Evolutionary conservation across 2,113 vertebrate genomes (phyloP).

Genomic region (Pseudorhombus dupliciocellatus): DNA sequence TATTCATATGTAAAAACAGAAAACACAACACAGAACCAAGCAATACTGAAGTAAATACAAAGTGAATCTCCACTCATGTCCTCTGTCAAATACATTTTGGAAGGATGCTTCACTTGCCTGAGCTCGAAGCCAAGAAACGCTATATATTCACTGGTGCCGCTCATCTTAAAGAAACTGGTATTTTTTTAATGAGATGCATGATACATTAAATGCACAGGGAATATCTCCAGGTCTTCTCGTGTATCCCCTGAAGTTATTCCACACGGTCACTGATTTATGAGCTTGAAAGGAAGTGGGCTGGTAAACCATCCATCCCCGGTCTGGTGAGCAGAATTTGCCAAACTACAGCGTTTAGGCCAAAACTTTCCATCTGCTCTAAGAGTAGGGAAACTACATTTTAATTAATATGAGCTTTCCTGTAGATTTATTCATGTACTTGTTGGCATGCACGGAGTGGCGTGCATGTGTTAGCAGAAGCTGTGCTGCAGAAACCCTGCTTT

Average conservation of each 20-base stretch:
- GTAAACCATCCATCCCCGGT: background rate
- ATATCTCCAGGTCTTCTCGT: too few species aligned
- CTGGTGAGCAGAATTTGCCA: slow-evolving; percentile 9
- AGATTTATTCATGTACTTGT: slow-evolving; percentile 50
- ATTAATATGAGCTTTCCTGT: slow-evolving; percentile 51
- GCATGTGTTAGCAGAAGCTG: slow-evolving; percentile 44
- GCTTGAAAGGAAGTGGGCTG: slow-evolving; percentile 2
- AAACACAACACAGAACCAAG: too few species aligned
- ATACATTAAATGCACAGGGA: background rate
- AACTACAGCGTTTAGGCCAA: slow-evolving; percentile 11
- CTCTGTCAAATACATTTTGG: too few species aligned
- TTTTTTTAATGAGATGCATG: background rate
- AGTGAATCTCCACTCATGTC: too few species aligned
- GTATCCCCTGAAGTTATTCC: slow-evolving; percentile 2
- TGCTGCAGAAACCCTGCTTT: slow-evolving; percentile 42
- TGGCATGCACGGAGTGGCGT: slow-evolving; percentile 26
- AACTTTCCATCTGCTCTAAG: slow-evolving; percentile 57
- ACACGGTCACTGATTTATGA: slow-evolving; percentile 15
- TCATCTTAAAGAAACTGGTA: too few species aligned
- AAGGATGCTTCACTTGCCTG: too few species aligned
- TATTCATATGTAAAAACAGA: too few species aligned
- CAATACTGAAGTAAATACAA: too few species aligned
- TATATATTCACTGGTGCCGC: background rate
- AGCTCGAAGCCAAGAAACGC: background rate
- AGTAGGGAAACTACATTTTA: slow-evolving; percentile 50